phyloP scores from a whole-genome alignment of 1,140 invertebrate genomes.

The Aphelinus certus region DNA sequence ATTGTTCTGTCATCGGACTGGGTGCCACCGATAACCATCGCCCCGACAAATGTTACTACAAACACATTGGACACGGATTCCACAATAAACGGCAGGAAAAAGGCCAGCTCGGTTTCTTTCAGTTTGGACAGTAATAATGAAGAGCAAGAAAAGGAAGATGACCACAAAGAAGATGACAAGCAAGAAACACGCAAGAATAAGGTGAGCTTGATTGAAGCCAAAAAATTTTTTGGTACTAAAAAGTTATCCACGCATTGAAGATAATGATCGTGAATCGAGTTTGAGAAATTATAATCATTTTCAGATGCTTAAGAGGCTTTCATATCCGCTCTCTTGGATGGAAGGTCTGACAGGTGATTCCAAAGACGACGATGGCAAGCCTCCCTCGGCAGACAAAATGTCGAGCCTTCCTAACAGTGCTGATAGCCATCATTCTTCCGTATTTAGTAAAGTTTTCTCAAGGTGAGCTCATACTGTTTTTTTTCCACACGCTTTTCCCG shows the following conservation, averaged over 20 bases:
- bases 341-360: slow-evolving; percentile 81
- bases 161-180: slow-evolving; percentile 64
- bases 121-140: slow-evolving; percentile 73
- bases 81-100: slow-evolving; percentile 70
- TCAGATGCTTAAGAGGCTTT: slow-evolving; percentile 89
- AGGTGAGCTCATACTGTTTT: slow-evolving; percentile 68
- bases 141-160: slow-evolving; percentile 60
- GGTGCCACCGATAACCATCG: slow-evolving; percentile 82
- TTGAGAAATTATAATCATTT: slow-evolving; percentile 25
- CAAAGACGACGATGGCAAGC: slow-evolving; percentile 66
- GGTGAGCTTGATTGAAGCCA: slow-evolving; percentile 54
- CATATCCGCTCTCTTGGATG: slow-evolving; percentile 92
- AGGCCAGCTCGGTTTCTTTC: slow-evolving; percentile 79
- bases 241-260: too few species aligned
- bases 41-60: slow-evolving; percentile 70
- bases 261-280: background rate
- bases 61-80: slow-evolving; percentile 62
- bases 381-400: slow-evolving; percentile 57
- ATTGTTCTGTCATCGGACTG: slow-evolving; percentile 84
- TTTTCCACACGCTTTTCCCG: background rate
- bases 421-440: slow-evolving; percentile 75
- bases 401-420: slow-evolving; percentile 71
- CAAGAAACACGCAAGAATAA: slow-evolving; percentile 68
- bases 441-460: slow-evolving; percentile 90
- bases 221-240: too few species aligned